Evolutionary conservation across 2,888 invertebrate genomes (phyloP), one percentile per base, ranked within the genome.

Genomic region (Andrena trimmerana): DNA sequence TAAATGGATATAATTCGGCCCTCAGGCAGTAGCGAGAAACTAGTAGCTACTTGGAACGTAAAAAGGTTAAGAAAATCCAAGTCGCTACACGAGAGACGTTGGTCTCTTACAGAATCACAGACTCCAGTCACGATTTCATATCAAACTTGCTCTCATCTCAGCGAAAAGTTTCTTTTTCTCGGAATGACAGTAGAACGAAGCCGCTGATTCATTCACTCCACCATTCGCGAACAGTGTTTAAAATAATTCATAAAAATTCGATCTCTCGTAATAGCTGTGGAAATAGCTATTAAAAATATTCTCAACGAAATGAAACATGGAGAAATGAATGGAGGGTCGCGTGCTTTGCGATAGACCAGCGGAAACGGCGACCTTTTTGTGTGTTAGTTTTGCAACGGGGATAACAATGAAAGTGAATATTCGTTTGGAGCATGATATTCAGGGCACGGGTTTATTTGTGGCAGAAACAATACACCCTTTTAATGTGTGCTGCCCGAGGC

Each of bases 401-500:
- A 20, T 54, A 54, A 54, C 20, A 31, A 67, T 67, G 10, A 67
- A 52, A 52, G 50, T 48, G 42, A 67, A 27, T 24, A 33, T 68
- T 71, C 33, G 20, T 16, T 57, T 31, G 2, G 10, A 29, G 10
- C 63, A 42, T 6, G n/a, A 48, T 13, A 24, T 7, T 7, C 16
- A 31, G 73, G 77, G 62, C 20, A 36, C 13, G 6, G 33, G n/a
- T 67, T 20, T 77, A 63, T 86, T 72, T 78, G 54, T 90, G 92
- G 67, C 94, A 97, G 97, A 96, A 97, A 94, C 96, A 96, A 87
- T 96, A 96, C 94, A 96, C 96, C 90, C 94, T 97, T 33, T 94
- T 97, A 52, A 97, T 97, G 95, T 97, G 97, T 93, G 97, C 97
- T 7, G 96, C 97, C 69, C 95, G 96, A 75, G 96, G 97, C 85